A percentile compares a stretch with the other conserved stretches of the same genome.
These are phyloP conservation scores for Plecturocebus donacophilus DNA, from an alignment of 2,113 vertebrate genomes.

Conservation along the genomic window DNA sequence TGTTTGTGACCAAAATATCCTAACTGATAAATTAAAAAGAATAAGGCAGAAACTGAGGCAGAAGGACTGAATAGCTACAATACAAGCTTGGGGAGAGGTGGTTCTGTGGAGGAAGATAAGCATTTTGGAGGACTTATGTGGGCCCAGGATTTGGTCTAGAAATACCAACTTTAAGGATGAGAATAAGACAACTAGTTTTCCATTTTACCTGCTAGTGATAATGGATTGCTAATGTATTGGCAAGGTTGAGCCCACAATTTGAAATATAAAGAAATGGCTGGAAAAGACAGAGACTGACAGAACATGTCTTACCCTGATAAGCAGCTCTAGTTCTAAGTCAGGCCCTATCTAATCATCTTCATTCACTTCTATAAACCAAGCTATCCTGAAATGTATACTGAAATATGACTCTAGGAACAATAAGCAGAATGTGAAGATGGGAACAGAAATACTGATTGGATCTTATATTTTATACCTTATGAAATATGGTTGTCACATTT, in stretches of 20 bases:
- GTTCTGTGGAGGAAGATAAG: background rate
- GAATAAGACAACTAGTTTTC: background rate
- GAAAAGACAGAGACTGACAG: background rate
- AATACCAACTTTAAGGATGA: background rate
- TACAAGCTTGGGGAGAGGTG: background rate
- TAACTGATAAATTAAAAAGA: background rate
- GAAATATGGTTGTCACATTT: background rate
- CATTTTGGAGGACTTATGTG: background rate
- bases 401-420: background rate
- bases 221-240: background rate
- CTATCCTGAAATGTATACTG: background rate
- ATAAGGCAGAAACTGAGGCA: background rate
- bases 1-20: background rate
- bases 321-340: background rate
- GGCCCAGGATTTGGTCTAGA: background rate
- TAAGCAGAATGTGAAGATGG: background rate
- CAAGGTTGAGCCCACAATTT: background rate
- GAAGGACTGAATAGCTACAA: background rate
- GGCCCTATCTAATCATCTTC: background rate
- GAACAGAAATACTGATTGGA: background rate
- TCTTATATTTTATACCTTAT: background rate
- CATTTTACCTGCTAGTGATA: background rate
- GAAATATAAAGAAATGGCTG: background rate
- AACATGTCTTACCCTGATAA: background rate
- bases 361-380: background rate